These are phyloP conservation scores for Otus sunia DNA, from an alignment of 2,113 vertebrate genomes.

Conservation along the genomic window DNA sequence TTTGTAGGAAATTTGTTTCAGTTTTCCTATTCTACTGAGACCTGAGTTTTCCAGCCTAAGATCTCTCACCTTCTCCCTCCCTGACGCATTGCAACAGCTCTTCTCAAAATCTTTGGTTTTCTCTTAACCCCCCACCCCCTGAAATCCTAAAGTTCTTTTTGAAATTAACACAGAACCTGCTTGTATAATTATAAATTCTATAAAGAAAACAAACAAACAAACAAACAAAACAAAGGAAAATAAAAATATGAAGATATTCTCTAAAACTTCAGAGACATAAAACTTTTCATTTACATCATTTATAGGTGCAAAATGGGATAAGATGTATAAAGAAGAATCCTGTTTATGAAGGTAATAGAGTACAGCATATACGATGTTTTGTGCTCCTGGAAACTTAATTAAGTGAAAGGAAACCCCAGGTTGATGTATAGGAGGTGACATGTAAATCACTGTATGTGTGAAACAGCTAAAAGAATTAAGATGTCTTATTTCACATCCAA, in stretches of 20 bases:
- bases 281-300: background rate
- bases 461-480: constrained; percentile 1
- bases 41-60: background rate
- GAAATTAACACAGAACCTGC: background rate
- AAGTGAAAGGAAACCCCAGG: background rate
- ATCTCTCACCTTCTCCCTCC: background rate
- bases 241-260: background rate
- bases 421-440: background rate
- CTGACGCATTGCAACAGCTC: background rate
- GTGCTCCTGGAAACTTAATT: background rate
- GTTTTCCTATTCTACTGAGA: background rate
- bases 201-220: background rate
- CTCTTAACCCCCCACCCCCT: fast-evolving
- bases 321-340: background rate
- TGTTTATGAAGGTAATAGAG: background rate
- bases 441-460: background rate
- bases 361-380: background rate
- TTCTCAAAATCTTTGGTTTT: background rate
- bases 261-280: background rate
- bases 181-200: background rate
- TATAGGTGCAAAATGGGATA: background rate
- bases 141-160: background rate
- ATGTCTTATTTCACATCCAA: background rate
- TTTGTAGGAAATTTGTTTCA: background rate
- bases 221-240: background rate